Percentiles rank a stretch among this genome's conserved stretches.
Conservation (phyloP, 2,888 invertebrate species). For the Netelia fuscicornis region DNA sequence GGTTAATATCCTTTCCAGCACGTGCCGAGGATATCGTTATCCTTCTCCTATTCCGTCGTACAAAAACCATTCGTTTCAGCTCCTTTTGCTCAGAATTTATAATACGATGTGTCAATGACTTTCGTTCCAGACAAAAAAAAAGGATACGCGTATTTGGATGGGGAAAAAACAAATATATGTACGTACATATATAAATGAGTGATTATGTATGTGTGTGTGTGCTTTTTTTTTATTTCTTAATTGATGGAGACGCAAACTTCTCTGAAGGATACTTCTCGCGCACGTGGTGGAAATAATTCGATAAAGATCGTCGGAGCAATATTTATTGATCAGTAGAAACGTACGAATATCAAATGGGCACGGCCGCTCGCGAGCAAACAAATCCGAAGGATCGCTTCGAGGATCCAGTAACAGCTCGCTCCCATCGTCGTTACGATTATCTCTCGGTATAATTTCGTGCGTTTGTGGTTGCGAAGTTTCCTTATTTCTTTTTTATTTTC, state of each 20-base stretch:
- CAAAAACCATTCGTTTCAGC: conserved; percentile 39
- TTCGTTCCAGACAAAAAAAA: conserved; percentile 38
- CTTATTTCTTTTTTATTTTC: conserved; percentile 30
- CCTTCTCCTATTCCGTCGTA: background rate
- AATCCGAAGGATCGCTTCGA: conserved; percentile 71
- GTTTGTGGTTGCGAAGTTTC: conserved; percentile 5
- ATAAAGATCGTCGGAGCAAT: background rate
- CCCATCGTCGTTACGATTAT: conserved; percentile 26
- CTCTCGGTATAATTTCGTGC: conserved; percentile 9
- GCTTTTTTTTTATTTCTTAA: conserved; percentile 2
- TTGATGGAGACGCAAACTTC: conserved; percentile 33
- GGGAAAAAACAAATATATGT: background rate
- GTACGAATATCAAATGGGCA: conserved; percentile 68
- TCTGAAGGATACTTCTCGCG: conserved; percentile 22
- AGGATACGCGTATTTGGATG: conserved; percentile 5
- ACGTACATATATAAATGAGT: conserved; percentile 1
- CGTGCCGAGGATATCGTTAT: conserved; percentile 63
- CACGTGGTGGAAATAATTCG: conserved; percentile 9
- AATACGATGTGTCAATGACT: conserved; percentile 48
- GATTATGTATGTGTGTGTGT: conserved; percentile 19
- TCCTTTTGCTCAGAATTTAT: background rate
- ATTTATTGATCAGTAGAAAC: conserved; percentile 63
- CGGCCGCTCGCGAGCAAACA: conserved; percentile 61
- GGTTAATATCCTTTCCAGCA: conserved; percentile 63
- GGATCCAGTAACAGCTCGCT: conserved; percentile 58